phyloP scores from a whole-genome alignment of 30 jellyfish, hydroid and myxozoan genomes.

The Aurelia sp. region DNA sequence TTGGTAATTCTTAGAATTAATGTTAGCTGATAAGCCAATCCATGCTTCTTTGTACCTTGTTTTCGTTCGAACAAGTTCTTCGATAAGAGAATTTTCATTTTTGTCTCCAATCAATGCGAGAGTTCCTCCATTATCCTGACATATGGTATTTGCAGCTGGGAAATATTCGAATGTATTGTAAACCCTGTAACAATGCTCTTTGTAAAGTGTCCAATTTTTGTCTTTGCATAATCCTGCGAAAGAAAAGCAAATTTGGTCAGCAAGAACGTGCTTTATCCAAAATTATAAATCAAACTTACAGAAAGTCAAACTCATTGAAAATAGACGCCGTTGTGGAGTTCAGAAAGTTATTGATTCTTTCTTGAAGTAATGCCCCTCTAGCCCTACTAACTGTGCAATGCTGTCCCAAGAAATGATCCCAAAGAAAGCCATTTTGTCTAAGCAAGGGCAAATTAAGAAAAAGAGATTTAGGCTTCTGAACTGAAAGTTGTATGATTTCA shows the following conservation, averaged over 20 bases:
- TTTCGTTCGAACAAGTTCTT: conserved; percentile 17
- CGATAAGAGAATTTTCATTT: conserved; percentile 34
- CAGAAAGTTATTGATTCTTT: no score
- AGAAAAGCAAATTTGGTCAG: background rate
- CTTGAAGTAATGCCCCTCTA: no score
- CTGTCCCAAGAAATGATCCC: no score
- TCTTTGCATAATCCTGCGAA: conserved; percentile 32
- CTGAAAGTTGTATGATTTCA: no score
- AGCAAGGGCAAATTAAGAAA: no score
- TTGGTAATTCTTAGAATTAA: background rate
- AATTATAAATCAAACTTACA: no score
- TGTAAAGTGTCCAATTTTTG: conserved; percentile 51
- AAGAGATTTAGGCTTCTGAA: no score
- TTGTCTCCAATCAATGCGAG: conserved; percentile 32
- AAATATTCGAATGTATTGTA: conserved; percentile 67
- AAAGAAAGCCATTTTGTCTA: no score
- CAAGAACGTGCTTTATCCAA: no score
- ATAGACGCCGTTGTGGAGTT: no score
- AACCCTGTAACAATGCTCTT: conserved; percentile 56
- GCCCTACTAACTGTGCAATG: no score
- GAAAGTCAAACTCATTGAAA: no score
- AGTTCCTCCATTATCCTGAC: conserved; percentile 44
- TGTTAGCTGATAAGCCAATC: conserved; percentile 52
- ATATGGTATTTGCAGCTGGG: conserved; percentile 48
- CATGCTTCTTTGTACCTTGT: conserved; percentile 78